These are phyloP conservation scores for Choreutis nemorana DNA, from an alignment of 2,888 invertebrate genomes.

Conservation along the genomic window DNA sequence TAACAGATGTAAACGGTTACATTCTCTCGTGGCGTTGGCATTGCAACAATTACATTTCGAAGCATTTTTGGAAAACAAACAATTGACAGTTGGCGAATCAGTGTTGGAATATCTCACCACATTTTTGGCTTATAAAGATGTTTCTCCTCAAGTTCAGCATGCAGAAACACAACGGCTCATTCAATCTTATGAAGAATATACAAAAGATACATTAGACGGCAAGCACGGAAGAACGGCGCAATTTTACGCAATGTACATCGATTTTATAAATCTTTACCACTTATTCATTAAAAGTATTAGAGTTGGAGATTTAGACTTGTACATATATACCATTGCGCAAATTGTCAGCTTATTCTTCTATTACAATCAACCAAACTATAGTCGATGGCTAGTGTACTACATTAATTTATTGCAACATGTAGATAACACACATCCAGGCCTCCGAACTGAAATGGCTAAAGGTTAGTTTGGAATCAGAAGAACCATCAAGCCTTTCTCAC, in stretches of 20 bases:
- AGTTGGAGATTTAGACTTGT: conserved; percentile 13
- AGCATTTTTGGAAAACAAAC: conserved; percentile 12
- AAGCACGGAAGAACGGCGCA: conserved; percentile 13
- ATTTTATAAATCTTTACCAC: conserved; percentile 11
- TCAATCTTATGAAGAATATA: conserved; percentile 18
- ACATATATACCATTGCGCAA: conserved; percentile 11
- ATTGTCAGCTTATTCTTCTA: conserved; percentile 14
- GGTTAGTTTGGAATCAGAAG: conserved; percentile 12
- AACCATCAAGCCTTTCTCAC: conserved; percentile 11
- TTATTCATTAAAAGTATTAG: conserved; percentile 15
- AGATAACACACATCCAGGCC: conserved; percentile 11
- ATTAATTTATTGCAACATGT: conserved; percentile 6
- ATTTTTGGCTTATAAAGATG: conserved; percentile 27
- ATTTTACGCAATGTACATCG: conserved; percentile 13
- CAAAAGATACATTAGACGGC: conserved; percentile 10
- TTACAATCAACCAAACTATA: conserved; percentile 14
- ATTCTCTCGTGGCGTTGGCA: conserved; percentile 15
- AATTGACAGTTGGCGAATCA: conserved; percentile 14
- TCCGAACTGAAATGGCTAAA: conserved; percentile 5
- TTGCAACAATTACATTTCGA: conserved; percentile 20
- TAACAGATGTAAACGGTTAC: conserved; percentile 21
- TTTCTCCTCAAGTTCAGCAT: conserved; percentile 21
- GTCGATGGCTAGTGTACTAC: conserved; percentile 8
- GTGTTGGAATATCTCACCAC: conserved; percentile 20
- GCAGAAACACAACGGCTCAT: conserved; percentile 20